Conservation (phyloP, 2,113 vertebrate species). For the Erpornis zantholeuca region DNA sequence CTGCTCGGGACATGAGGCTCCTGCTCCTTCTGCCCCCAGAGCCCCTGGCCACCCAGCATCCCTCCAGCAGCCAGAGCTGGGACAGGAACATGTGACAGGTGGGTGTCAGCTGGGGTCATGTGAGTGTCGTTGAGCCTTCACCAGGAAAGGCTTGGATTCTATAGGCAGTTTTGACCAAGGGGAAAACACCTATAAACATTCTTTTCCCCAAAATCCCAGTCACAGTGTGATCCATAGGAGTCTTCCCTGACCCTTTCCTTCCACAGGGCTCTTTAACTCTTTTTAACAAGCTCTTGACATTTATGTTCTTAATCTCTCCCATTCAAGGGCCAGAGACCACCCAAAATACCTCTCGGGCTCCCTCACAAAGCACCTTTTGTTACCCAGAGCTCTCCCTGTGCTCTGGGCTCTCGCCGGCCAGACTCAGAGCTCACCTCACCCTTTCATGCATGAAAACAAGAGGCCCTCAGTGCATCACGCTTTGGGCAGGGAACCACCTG, state of each 20-base stretch:
- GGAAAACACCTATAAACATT: background rate
- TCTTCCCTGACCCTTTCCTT: background rate
- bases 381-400: background rate
- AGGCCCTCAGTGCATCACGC: background rate
- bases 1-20: background rate
- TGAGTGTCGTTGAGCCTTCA: background rate
- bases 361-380: constrained; percentile 26
- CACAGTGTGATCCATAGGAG: background rate
- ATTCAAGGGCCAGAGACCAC: background rate
- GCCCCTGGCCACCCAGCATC: background rate
- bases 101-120: background rate
- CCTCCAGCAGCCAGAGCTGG: background rate
- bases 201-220: background rate
- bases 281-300: background rate
- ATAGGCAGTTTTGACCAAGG: background rate
- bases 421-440: background rate
- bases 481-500: background rate
- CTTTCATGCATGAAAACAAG: accelerated
- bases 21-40: background rate
- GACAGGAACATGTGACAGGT: background rate
- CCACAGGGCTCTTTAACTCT: background rate
- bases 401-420: background rate
- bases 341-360: background rate
- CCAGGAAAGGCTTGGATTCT: background rate
- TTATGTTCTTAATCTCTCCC: background rate